Conservation (phyloP, 2,113 vertebrate species). For the Ploceus nigricollis region DNA sequence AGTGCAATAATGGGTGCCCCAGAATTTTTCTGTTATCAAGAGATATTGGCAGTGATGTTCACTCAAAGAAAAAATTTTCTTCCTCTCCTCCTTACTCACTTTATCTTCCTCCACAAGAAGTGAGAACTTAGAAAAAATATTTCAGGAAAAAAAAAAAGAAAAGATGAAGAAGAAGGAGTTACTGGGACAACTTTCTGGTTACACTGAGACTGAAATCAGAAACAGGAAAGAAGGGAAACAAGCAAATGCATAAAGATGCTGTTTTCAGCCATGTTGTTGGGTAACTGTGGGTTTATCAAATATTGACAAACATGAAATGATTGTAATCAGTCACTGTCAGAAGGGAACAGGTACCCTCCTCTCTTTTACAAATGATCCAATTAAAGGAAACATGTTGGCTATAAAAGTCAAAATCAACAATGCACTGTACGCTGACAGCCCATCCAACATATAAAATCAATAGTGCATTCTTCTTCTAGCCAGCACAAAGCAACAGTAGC, state of each 20-base stretch:
- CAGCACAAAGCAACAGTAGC: conserved; percentile 75
- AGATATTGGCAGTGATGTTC: background rate
- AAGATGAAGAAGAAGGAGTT: background rate
- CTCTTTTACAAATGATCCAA: conserved; percentile 87
- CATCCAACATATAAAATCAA: conserved; percentile 87
- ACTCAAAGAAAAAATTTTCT: background rate
- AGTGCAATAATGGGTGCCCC: background rate
- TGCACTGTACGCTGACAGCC: conserved; percentile 81
- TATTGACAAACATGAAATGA: conserved; percentile 87
- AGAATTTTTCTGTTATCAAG: background rate
- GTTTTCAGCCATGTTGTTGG: conserved; percentile 75
- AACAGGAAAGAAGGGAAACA: conserved; percentile 37
- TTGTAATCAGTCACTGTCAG: conserved; percentile 84
- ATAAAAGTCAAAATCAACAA: conserved; percentile 89
- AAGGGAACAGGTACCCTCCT: conserved; percentile 78
- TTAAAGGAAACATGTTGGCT: conserved; percentile 87
- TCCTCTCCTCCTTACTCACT: background rate
- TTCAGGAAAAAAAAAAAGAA: background rate
- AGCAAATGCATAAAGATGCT: conserved; percentile 68
- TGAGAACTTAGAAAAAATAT: background rate
- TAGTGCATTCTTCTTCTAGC: conserved; percentile 79
- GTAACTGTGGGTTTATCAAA: conserved; percentile 84
- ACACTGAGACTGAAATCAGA: conserved; percentile 22
- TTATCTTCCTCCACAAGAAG: background rate
- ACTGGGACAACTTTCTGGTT: background rate